Conservation (phyloP, 2,113 vertebrate species). For the Oenanthe oenanthe region DNA sequence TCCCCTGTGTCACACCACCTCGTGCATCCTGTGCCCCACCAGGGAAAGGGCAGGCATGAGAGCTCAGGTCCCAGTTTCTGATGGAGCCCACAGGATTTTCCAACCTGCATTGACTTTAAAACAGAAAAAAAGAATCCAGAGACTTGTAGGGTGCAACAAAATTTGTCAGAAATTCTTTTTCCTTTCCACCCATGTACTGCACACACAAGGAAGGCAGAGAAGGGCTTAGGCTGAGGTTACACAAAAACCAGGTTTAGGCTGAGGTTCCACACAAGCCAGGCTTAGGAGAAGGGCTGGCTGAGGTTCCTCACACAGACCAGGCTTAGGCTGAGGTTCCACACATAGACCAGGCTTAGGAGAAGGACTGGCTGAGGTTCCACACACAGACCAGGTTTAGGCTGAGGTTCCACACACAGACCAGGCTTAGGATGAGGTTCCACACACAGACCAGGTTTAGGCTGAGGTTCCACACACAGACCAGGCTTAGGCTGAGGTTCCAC, state of each 20-base stretch:
- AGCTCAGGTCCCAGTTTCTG: background rate
- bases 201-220: background rate
- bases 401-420: background rate
- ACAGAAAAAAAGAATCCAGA: background rate
- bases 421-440: background rate
- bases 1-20: no score
- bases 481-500: no score
- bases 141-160: background rate
- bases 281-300: background rate
- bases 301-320: no score
- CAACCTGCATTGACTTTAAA: rapidly evolving
- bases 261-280: background rate
- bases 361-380: background rate
- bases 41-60: background rate
- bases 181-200: background rate
- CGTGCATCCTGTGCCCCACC: background rate
- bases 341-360: background rate
- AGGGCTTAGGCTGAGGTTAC: background rate
- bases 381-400: background rate
- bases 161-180: background rate
- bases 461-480: no score
- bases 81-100: background rate
- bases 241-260: background rate
- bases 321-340: no score
- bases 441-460: no score